Conservation (phyloP, 2,797 vertebrate genomes). For the Lutjanus campechanus region DNA sequence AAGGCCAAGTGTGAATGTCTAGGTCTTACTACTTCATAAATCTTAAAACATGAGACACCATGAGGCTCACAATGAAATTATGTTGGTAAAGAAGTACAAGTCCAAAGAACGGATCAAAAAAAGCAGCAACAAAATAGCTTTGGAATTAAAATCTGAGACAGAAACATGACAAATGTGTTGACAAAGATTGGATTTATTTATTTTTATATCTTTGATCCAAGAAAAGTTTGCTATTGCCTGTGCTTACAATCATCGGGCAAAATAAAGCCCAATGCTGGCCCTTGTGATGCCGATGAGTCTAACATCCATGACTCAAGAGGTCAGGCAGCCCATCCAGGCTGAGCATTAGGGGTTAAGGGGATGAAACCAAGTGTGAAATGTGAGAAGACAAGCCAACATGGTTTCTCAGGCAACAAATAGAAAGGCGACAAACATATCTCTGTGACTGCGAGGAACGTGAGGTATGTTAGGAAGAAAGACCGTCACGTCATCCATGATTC, state of each 20-base stretch:
- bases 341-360: slow-evolving; percentile 80
- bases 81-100: slow-evolving; percentile 25
- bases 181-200: slow-evolving; percentile 12
- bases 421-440: slow-evolving; percentile 80
- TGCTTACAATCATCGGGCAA: slow-evolving; percentile 51
- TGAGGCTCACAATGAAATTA: slow-evolving; percentile 14
- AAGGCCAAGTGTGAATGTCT: slow-evolving; percentile 47
- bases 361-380: slow-evolving; percentile 86
- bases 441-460: slow-evolving; percentile 63
- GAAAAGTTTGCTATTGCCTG: slow-evolving; percentile 19
- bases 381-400: slow-evolving; percentile 85
- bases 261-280: slow-evolving; percentile 58
- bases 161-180: slow-evolving; percentile 26
- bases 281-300: slow-evolving; percentile 71
- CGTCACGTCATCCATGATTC: slow-evolving; percentile 60
- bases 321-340: slow-evolving; percentile 71
- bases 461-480: slow-evolving; percentile 70
- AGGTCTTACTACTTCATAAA: slow-evolving; percentile 41
- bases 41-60: slow-evolving; percentile 27
- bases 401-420: slow-evolving; percentile 85
- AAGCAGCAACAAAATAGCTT: slow-evolving; percentile 14
- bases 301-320: slow-evolving; percentile 81
- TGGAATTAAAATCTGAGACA: slow-evolving; percentile 43
- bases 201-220: slow-evolving; percentile 29
- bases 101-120: slow-evolving; percentile 2